Percentiles rank a stretch among this genome's conserved stretches.
phyloP scores from a whole-genome alignment of 2,797 vertebrate species.

The Mycteria americana region DNA sequence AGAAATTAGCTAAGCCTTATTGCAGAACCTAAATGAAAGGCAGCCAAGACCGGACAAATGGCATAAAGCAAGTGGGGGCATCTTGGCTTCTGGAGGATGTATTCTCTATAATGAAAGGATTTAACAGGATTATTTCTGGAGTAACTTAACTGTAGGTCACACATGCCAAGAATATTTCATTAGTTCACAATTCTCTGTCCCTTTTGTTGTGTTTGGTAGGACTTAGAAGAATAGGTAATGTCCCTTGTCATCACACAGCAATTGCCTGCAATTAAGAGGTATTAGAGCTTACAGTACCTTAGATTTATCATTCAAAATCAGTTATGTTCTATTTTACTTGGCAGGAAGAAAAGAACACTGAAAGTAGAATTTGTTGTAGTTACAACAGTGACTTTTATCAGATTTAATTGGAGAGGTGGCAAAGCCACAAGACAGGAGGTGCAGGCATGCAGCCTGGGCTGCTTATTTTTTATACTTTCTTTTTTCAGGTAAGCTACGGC shows the following conservation, averaged over 20 bases:
- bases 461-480: neutral
- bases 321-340: slow-evolving; percentile 18
- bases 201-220: slow-evolving; percentile 28
- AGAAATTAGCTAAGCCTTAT: neutral
- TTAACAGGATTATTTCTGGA: slow-evolving; percentile 33
- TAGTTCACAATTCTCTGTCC: slow-evolving; percentile 17
- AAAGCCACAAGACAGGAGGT: neutral
- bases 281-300: neutral
- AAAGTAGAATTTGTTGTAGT: neutral
- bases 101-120: neutral
- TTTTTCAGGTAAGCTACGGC: neutral
- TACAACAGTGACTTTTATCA: slow-evolving; percentile 22
- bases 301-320: slow-evolving; percentile 16
- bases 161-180: slow-evolving; percentile 36
- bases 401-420: neutral
- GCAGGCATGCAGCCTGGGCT: neutral
- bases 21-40: neutral
- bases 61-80: neutral
- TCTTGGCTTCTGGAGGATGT: neutral
- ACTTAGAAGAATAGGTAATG: slow-evolving; percentile 14
- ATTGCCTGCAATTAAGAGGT: neutral
- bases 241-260: slow-evolving; percentile 35
- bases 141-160: neutral
- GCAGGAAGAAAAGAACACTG: slow-evolving; percentile 23
- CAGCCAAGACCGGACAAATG: neutral